Percentiles rank a stretch among this genome's conserved stretches.
phyloP scores from a whole-genome alignment of 2,888 invertebrate species.

The Cryptus viduatorius region DNA sequence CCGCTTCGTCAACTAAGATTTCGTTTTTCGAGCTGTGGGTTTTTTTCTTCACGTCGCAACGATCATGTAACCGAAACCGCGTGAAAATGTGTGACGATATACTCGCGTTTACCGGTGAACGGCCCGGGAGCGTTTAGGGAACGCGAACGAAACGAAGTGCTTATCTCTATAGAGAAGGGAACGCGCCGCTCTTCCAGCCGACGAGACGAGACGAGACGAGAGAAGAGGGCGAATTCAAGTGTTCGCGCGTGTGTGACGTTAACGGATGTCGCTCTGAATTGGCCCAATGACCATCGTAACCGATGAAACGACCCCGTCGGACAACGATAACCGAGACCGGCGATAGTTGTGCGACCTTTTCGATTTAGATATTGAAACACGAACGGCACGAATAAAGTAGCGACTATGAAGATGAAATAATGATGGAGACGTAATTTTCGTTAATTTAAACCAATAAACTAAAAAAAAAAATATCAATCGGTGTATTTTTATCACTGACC shows the following conservation, averaged over 20 bases:
- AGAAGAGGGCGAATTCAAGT: constrained; percentile 44
- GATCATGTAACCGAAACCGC: constrained; percentile 28
- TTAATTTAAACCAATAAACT: background rate
- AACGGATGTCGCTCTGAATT: constrained; percentile 78
- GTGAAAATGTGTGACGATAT: constrained; percentile 26
- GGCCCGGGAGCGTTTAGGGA: constrained; percentile 32
- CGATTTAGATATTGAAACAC: constrained; percentile 55
- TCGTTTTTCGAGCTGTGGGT: background rate
- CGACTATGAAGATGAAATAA: background rate
- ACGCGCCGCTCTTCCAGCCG: constrained; percentile 22
- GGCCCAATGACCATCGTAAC: constrained; percentile 75
- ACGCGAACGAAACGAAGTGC: constrained; percentile 47
- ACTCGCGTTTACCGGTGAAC: constrained; percentile 10
- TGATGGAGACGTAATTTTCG: background rate
- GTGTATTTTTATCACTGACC: background rate
- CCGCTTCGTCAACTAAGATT: background rate
- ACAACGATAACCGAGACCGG: constrained; percentile 44
- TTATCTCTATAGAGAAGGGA: constrained; percentile 30
- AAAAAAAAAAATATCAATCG: background rate
- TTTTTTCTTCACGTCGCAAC: constrained; percentile 20
- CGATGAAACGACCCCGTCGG: constrained; percentile 54
- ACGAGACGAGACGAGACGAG: constrained; percentile 30
- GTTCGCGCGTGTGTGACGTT: constrained; percentile 72
- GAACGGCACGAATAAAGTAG: constrained; percentile 18
- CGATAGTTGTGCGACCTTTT: constrained; percentile 75